Conservation (phyloP, 2,113 vertebrate genomes). For the Eptatretus burgeri region DNA sequence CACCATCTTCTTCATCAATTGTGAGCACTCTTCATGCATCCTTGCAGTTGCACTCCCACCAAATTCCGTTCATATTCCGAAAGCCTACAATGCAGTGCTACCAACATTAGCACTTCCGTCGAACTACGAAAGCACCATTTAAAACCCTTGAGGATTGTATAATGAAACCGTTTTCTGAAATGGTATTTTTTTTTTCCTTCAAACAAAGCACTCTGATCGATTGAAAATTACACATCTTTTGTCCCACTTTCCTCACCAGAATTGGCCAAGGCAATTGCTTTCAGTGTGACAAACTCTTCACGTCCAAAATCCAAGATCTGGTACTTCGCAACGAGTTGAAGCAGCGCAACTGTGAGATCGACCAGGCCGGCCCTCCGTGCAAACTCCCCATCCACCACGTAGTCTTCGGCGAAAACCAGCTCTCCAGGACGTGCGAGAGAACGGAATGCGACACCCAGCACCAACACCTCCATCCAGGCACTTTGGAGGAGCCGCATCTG, state of each 20-base stretch:
- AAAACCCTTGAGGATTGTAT: no score
- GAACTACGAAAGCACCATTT: no score
- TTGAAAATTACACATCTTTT: no score
- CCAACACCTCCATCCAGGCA: constrained; percentile 2
- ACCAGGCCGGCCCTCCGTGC: background rate
- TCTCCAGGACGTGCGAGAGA: background rate
- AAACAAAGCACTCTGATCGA: no score
- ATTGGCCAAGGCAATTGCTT: background rate
- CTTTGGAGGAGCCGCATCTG: background rate
- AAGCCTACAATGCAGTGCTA: no score
- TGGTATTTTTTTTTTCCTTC: no score
- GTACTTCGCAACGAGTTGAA: background rate
- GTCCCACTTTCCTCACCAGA: background rate
- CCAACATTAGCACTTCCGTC: no score
- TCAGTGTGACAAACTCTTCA: background rate
- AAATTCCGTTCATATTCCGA: no score
- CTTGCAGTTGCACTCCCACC: no score
- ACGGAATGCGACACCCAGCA: background rate
- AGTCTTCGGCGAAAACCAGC: constrained; percentile 1
- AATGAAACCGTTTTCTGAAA: no score
- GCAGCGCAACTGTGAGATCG: background rate
- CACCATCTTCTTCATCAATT: no score
- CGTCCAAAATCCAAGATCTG: background rate
- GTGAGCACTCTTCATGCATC: no score
- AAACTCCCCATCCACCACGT: background rate